Percentiles rank a stretch among this genome's conserved stretches.
Evolutionary conservation across 2,888 invertebrate genomes (phyloP).

Genomic region (Leptopilina drosophilae): DNA sequence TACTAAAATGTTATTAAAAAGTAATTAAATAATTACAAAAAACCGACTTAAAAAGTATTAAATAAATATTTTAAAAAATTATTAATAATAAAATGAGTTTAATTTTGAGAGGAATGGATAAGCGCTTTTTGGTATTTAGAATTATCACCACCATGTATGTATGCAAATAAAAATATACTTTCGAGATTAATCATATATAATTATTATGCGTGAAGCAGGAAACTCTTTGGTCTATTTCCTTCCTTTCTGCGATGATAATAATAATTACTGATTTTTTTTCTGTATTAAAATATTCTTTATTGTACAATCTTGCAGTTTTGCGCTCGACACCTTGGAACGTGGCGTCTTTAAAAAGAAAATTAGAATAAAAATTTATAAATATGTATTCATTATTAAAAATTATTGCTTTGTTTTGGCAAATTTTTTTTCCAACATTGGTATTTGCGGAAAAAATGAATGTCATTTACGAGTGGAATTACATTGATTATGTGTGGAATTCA

Average conservation of each 20-base stretch:
- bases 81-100: not conserved
- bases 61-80: not conserved
- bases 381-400: not conserved
- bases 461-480: constrained; percentile 84
- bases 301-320: not conserved
- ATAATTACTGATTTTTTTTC: not conserved
- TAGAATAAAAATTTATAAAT: not conserved
- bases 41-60: too few species aligned
- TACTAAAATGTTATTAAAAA: too few species aligned
- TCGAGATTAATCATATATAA: not conserved
- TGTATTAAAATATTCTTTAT: constrained; percentile 1
- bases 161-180: not conserved
- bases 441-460: constrained; percentile 41
- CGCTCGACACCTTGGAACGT: not conserved
- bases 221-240: constrained; percentile 19
- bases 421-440: not conserved
- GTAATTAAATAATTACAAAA: too few species aligned
- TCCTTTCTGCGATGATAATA: not conserved
- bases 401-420: not conserved
- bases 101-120: not conserved
- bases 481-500: constrained; percentile 84
- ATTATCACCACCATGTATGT: not conserved
- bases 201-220: not conserved
- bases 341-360: not conserved
- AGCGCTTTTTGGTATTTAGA: not conserved